phyloP scores from a whole-genome alignment of 1,140 invertebrate genomes.

The Archivesica marissinica region DNA sequence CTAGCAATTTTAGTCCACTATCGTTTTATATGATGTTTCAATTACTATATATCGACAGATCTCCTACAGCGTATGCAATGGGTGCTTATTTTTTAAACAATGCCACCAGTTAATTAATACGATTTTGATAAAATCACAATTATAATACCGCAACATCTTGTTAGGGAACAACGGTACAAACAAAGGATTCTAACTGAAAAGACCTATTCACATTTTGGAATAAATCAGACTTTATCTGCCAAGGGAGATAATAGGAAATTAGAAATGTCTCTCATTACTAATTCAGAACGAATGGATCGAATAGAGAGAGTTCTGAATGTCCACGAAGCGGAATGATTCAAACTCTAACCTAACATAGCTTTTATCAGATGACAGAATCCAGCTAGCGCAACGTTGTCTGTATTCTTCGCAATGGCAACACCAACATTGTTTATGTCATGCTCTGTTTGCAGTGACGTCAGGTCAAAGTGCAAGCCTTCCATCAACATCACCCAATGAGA shows the following conservation, averaged over 20 bases:
- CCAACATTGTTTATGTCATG: slow-evolving; percentile 24
- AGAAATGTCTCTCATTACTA: neutral
- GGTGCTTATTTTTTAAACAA: too few relatives aligned
- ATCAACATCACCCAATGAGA: slow-evolving; percentile 30
- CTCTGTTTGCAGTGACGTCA: neutral
- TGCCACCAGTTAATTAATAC: too few relatives aligned
- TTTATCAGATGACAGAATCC: slow-evolving; percentile 27
- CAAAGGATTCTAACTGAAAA: too few relatives aligned
- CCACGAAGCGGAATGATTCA: neutral
- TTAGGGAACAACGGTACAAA: too few relatives aligned
- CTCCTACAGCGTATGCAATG: too few relatives aligned
- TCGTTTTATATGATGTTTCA: neutral
- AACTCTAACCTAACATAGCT: slow-evolving; percentile 8
- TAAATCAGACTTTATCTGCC: too few relatives aligned
- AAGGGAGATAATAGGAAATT: too few relatives aligned
- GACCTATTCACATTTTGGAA: too few relatives aligned
- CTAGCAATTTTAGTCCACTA: too few relatives aligned
- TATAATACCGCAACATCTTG: too few relatives aligned
- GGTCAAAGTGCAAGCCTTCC: slow-evolving; percentile 25
- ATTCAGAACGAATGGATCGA: neutral
- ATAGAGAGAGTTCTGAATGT: neutral
- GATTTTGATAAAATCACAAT: too few relatives aligned
- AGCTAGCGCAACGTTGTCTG: neutral
- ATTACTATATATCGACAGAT: neutral
- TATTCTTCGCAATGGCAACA: slow-evolving; percentile 5